Evolutionary conservation across 2,113 vertebrate genomes (phyloP).

Genomic region (Varanus komodoensis): DNA sequence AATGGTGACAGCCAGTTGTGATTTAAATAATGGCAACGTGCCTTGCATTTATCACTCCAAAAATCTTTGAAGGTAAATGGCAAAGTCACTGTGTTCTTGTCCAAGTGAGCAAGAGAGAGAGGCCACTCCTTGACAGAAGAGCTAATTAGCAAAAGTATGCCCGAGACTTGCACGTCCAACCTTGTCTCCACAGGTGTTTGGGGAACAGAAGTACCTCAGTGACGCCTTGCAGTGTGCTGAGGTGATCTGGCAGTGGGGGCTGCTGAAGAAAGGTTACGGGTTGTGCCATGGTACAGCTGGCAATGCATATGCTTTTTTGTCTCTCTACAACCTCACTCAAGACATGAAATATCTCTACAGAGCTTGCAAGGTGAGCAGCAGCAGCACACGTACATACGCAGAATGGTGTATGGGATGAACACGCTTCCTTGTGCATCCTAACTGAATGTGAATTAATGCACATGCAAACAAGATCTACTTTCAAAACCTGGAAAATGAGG

Average conservation of each 20-base stretch:
- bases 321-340: slow-evolving; percentile 88
- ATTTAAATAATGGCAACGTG: background rate
- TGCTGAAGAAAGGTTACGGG: slow-evolving; percentile 95
- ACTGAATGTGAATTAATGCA: background rate
- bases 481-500: too few relatives aligned
- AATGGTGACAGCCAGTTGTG: slow-evolving; percentile 26
- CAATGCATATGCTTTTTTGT: slow-evolving; percentile 92
- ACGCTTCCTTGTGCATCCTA: background rate
- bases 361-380: slow-evolving; percentile 90
- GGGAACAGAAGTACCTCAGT: slow-evolving; percentile 83
- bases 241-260: slow-evolving; percentile 88
- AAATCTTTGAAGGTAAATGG: slow-evolving; percentile 13
- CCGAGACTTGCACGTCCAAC: background rate
- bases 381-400: background rate
- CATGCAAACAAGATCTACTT: background rate
- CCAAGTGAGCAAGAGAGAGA: background rate
- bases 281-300: slow-evolving; percentile 93
- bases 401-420: background rate
- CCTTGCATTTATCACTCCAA: background rate
- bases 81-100: slow-evolving; percentile 19
- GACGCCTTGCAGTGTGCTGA: slow-evolving; percentile 90
- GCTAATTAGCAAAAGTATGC: slow-evolving; percentile 11
- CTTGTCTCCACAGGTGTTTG: slow-evolving; percentile 82
- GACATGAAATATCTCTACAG: slow-evolving; percentile 90
- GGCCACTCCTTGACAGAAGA: slow-evolving; percentile 8